phyloP scores from a whole-genome alignment of 2,888 invertebrate species.

The Hypomecis atomaria region DNA sequence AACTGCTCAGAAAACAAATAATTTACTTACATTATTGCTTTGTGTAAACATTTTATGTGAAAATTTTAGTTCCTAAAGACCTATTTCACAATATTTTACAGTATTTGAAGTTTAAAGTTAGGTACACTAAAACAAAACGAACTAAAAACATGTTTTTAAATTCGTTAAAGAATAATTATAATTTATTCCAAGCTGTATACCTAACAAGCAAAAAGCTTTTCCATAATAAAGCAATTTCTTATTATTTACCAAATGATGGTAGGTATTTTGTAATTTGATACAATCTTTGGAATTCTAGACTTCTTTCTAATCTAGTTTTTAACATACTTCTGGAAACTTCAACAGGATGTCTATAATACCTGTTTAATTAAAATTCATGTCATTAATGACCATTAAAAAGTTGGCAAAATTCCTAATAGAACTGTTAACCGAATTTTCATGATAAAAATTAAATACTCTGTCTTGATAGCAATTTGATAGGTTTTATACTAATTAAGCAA shows the following conservation, averaged over 20 bases:
- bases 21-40: too few relatives aligned
- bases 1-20: too few relatives aligned
- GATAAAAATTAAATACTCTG: not conserved
- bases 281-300: not conserved
- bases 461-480: not conserved
- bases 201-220: not conserved
- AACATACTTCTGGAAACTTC: constrained; percentile 9
- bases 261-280: not conserved
- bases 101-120: too few relatives aligned
- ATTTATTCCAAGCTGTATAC: not conserved
- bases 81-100: too few relatives aligned
- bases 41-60: too few relatives aligned
- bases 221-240: not conserved
- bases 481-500: not conserved
- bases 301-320: not conserved
- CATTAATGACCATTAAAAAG: constrained; percentile 8
- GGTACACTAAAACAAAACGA: too few relatives aligned
- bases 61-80: too few relatives aligned
- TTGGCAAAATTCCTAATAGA: not conserved
- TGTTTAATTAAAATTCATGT: constrained; percentile 9
- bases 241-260: not conserved
- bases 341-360: constrained; percentile 19
- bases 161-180: not conserved
- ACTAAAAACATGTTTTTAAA: not conserved
- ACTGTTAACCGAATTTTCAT: constrained; percentile 2